Evolutionary conservation across 1,140 invertebrate species (phyloP), one percentile per base, ranked within the genome.

Genomic region (Euwallacea fornicatus): DNA sequence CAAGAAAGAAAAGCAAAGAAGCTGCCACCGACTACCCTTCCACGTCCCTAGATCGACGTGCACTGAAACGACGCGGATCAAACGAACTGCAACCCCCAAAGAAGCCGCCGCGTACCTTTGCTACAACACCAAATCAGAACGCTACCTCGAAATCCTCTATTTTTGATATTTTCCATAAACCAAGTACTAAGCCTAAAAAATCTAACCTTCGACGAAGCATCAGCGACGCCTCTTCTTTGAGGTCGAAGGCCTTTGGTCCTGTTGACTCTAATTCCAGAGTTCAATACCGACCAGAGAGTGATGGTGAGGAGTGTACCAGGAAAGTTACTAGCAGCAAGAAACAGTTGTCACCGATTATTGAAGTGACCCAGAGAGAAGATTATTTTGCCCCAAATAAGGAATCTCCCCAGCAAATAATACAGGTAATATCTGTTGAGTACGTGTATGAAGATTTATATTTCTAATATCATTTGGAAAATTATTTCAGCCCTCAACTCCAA

Each of bases 261-360:
- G 73, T 0, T 77, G 78, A 66, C 33, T 15, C 10, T 6, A 53
- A 68, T 44, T 65, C 33, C 21, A 67, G 9, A 76, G 81, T 80
- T n/a, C 78, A 82, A 16, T 85, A 83, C 75, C 81, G 83, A 79
- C 82, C 83, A 0, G 83, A 78, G 33, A 84, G 80, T 72, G 83
- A 84, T 44, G 81, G 77, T 63, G 82, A 85, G 65, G 76, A 78
- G 33, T 61, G 33, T 10, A 21, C 43, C 21, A 66, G 41, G 11
- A 72, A 75, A 60, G 68, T n/a, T 42, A 50, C 7, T 53, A 72
- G 64, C 21, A 71, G 6, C 68, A 89, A 87, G 78, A 86, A 87
- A 64, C 90, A 90, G 76, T 75, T 92, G n/a, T 91, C 90, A 13
- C 91, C 90, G 0, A 92, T 92, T 67, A 92, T 91, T 61, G 90